Conservation (phyloP, 2,888 invertebrate species). For the Aleiodes alternator region DNA sequence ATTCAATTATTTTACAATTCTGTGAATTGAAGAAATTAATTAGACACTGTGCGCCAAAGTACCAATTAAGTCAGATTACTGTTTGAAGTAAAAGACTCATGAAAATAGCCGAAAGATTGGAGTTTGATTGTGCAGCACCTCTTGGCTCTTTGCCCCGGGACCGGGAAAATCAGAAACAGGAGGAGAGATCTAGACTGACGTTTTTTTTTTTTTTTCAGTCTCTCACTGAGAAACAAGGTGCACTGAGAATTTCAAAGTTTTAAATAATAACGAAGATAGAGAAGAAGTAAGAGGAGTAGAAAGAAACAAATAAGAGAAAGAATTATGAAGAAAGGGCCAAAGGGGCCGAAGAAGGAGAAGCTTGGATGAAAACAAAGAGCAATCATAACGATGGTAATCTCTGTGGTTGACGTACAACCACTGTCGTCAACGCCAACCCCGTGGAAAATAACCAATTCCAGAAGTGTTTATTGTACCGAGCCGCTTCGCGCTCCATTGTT, state of each 20-base stretch:
- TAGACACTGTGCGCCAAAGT: background rate
- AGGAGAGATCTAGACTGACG: background rate
- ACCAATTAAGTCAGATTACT: constrained; percentile 15
- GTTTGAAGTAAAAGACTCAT: constrained; percentile 1
- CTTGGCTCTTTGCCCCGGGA: background rate
- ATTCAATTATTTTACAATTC: background rate
- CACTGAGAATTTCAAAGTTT: constrained; percentile 25
- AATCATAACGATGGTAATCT: constrained; percentile 71
- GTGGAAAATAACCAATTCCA: constrained; percentile 71
- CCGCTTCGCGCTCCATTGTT: constrained; percentile 61
- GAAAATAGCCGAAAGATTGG: background rate
- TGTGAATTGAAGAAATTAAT: constrained; percentile 21
- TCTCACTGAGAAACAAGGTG: too few relatives aligned
- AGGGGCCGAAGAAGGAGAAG: constrained; percentile 35
- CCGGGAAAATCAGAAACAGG: background rate
- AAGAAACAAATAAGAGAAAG: constrained; percentile 38
- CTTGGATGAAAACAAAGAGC: constrained; percentile 64
- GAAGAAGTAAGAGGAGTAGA: constrained; percentile 35
- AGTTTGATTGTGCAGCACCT: background rate
- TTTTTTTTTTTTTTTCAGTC: too few relatives aligned
- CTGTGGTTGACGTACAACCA: constrained; percentile 71
- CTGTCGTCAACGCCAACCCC: constrained; percentile 60
- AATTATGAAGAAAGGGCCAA: constrained; percentile 40
- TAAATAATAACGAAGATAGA: constrained; percentile 36
- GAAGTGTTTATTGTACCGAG: constrained; percentile 68